Evolutionary conservation across 2,113 vertebrate species (phyloP), one percentile per base, ranked within the genome.

Genomic region (Paramormyrops kingsleyae): DNA sequence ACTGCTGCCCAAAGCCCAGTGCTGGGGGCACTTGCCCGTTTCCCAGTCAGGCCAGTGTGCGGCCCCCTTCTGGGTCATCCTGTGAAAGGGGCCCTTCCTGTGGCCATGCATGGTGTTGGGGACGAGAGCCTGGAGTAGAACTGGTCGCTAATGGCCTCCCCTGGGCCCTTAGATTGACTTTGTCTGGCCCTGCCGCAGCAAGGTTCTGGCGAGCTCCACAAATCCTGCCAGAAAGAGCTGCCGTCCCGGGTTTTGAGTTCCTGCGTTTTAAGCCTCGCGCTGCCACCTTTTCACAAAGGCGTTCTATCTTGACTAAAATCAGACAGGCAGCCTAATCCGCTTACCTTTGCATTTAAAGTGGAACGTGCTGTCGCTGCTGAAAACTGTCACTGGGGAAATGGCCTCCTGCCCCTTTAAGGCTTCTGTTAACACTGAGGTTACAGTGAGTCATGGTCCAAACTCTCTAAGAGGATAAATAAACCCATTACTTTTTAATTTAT

Each of bases 101-200:
- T 90, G 10, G 46, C 42, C 56, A 24, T 70, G 87, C 39, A 46
- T 27, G 59, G 87, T 44, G 12, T 88, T 62, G 6, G 56, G 21
- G 42, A 62, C 13, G 24, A 8, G 59, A 10, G 42, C n/a, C 59
- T 80, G 12, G 8, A 47, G 62, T 88, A 17, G 9, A 70, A 53
- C 35, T 4, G 9, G 27, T 15, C 0, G 66, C 92, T 93, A 93
- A 94, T 93, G 93, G 93, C 92, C 91, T 93, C 94, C 94, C 92
- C 66, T 66, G 92, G 92, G 94, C 90, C 91, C 53, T 42, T 3
- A 39, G 89, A 74, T 47, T 70, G 31, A 24, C 77, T 87, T 17
- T 31, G 35, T 59, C 27, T 31, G 39, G 52, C n/a, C 39, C 42
- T 87, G 27, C 86, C 0, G 9, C 27, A 13, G 62, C 35, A 42